Percentiles rank a stretch among this genome's conserved stretches.
phyloP scores from a whole-genome alignment of 2,113 vertebrate genomes.

The Romanogobio albipinnatus region DNA sequence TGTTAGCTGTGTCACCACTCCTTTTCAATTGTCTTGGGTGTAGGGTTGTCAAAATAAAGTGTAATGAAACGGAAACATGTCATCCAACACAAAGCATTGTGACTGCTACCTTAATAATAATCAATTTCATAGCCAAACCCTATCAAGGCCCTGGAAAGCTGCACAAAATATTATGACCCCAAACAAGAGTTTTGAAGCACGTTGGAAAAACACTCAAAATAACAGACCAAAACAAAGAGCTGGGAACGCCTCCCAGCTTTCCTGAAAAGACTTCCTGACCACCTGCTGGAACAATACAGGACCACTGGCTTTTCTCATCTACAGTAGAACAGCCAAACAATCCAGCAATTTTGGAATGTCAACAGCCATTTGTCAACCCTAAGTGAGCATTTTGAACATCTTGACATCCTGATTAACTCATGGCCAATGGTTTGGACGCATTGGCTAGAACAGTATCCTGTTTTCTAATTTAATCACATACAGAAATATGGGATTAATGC shows the following conservation, averaged over 20 bases:
- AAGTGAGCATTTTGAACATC: conserved; percentile 27
- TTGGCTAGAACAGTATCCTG: conserved; percentile 25
- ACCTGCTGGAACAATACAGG: conserved; percentile 75
- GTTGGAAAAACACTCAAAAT: conserved; percentile 39
- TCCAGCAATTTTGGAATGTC: conserved; percentile 61
- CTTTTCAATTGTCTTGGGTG: conserved; percentile 1
- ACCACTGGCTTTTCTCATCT: conserved; percentile 65
- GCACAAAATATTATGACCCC: not conserved
- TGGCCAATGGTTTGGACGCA: not conserved
- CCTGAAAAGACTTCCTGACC: conserved; percentile 77
- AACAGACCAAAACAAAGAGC: conserved; percentile 61
- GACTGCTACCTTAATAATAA: not conserved
- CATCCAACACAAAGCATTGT: not conserved
- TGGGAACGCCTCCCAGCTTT: conserved; percentile 68
- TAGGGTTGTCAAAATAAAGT: not conserved
- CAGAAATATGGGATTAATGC: conserved; percentile 10
- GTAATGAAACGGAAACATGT: not conserved
- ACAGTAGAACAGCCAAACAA: conserved; percentile 62
- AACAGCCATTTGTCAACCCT: conserved; percentile 61
- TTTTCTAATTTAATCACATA: conserved; percentile 25
- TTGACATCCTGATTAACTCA: not conserved
- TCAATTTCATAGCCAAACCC: not conserved
- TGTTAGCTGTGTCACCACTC: not conserved
- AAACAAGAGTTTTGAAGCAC: not conserved
- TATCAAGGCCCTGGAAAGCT: not conserved